Conservation (phyloP, 2,797 vertebrate species). For the Toxotes lorentzi region DNA sequence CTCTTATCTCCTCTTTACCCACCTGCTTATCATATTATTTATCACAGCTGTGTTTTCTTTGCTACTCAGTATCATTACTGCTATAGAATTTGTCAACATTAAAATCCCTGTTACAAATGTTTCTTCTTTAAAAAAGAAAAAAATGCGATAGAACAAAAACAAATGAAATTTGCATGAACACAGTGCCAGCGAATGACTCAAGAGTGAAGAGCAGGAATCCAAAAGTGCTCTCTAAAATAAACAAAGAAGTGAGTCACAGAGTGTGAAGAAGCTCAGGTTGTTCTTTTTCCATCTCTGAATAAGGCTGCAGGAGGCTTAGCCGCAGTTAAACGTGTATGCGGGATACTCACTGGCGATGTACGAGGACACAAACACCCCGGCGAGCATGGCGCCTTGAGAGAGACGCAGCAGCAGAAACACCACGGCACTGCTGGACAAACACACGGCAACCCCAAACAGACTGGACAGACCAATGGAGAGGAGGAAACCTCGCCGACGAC, state of each 20-base stretch:
- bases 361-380: slow-evolving; percentile 88
- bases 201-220: not conserved
- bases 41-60: not conserved
- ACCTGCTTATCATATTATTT: not conserved
- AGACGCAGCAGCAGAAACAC: slow-evolving; percentile 86
- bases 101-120: not conserved
- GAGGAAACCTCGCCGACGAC: slow-evolving; percentile 86
- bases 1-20: slow-evolving; percentile 9
- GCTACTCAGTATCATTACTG: not conserved
- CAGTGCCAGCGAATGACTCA: slow-evolving; percentile 7
- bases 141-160: not conserved
- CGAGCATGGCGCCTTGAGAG: slow-evolving; percentile 84
- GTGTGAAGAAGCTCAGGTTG: not conserved
- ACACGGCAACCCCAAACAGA: slow-evolving; percentile 82
- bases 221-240: slow-evolving; percentile 28
- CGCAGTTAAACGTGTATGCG: not conserved
- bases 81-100: not conserved
- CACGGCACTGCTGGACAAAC: slow-evolving; percentile 82
- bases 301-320: not conserved
- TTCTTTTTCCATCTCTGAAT: slow-evolving; percentile 3
- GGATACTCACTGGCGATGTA: slow-evolving; percentile 87
- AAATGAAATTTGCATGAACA: not conserved
- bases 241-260: slow-evolving; percentile 14
- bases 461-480: slow-evolving; percentile 84
- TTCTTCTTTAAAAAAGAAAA: not conserved